phyloP scores from a whole-genome alignment of 2,888 invertebrate genomes.

The Augochlorella aurata region DNA sequence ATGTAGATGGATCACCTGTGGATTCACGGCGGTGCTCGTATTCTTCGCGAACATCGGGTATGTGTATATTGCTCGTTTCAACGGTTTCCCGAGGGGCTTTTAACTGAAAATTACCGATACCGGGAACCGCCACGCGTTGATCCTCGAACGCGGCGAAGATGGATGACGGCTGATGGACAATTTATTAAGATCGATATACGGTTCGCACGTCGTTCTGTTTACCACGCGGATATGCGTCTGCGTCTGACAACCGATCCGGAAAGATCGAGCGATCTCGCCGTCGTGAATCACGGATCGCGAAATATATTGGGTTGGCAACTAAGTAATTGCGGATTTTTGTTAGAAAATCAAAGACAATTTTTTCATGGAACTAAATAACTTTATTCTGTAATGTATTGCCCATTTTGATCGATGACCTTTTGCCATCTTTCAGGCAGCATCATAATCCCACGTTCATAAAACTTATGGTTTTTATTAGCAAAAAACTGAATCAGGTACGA shows the following conservation, averaged over 20 bases:
- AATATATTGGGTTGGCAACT: too few relatives aligned
- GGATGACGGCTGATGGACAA: conserved; percentile 72
- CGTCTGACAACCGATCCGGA: conserved; percentile 35
- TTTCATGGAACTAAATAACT: too few relatives aligned
- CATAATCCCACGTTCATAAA: too few relatives aligned
- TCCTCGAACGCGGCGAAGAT: conserved; percentile 63
- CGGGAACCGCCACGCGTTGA: conserved; percentile 61
- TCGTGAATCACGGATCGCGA: neutral
- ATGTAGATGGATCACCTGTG: conserved; percentile 4
- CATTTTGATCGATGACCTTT: too few relatives aligned
- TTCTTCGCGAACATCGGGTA: neutral
- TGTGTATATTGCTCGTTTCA: conserved; percentile 3
- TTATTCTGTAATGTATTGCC: too few relatives aligned
- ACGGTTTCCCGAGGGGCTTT: conserved; percentile 36
- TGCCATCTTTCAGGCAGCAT: too few relatives aligned
- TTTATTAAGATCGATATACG: conserved; percentile 75
- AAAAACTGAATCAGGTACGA: too few relatives aligned
- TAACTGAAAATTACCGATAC: conserved; percentile 49
- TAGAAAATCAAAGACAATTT: too few relatives aligned
- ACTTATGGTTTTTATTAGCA: too few relatives aligned
- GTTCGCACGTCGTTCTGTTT: conserved; percentile 53
- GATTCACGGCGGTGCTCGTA: conserved; percentile 6
- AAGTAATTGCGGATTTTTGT: too few relatives aligned
- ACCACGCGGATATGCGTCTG: conserved; percentile 26
- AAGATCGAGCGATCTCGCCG: conserved; percentile 16